These are phyloP conservation scores for Ciconia maguari DNA, from an alignment of 2,113 vertebrate genomes.

Conservation along the genomic window DNA sequence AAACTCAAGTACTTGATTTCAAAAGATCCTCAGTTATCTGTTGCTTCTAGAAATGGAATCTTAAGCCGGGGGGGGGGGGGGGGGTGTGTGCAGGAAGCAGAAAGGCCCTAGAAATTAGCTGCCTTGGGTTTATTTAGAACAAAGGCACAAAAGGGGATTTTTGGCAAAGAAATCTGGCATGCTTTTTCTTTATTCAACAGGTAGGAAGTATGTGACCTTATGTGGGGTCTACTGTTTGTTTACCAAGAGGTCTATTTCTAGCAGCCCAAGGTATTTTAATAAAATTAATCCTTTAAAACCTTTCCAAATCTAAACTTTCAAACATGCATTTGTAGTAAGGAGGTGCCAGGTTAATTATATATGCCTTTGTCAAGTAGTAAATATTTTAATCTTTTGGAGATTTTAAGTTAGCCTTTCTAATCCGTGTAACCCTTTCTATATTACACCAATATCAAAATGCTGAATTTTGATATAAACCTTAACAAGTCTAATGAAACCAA, in stretches of 20 bases:
- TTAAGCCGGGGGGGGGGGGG: constrained; percentile 2
- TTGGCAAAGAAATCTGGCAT: constrained; percentile 19
- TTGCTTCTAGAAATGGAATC: constrained; percentile 71
- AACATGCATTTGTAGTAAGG: constrained; percentile 26
- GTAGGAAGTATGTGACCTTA: constrained; percentile 58
- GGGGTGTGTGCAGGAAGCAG: background rate
- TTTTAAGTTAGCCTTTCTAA: background rate
- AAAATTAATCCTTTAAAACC: constrained; percentile 54
- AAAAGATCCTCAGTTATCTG: constrained; percentile 72
- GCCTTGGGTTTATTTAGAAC: constrained; percentile 43
- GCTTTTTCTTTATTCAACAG: constrained; percentile 67
- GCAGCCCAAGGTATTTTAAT: constrained; percentile 51
- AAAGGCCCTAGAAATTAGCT: constrained; percentile 63
- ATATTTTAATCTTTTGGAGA: constrained; percentile 29
- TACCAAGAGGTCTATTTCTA: constrained; percentile 57
- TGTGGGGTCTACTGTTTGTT: constrained; percentile 29
- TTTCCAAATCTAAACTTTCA: constrained; percentile 34
- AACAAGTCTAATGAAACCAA: background rate
- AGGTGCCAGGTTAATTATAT: constrained; percentile 1
- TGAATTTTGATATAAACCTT: background rate
- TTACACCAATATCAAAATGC: background rate
- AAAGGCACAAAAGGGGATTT: constrained; percentile 39
- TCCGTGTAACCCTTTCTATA: background rate
- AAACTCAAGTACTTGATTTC: constrained; percentile 41
- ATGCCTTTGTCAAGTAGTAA: constrained; percentile 10